Percentiles rank a stretch among this genome's conserved stretches.
phyloP scores from a whole-genome alignment of 2,888 invertebrate genomes.

The Polia nebulosa region DNA sequence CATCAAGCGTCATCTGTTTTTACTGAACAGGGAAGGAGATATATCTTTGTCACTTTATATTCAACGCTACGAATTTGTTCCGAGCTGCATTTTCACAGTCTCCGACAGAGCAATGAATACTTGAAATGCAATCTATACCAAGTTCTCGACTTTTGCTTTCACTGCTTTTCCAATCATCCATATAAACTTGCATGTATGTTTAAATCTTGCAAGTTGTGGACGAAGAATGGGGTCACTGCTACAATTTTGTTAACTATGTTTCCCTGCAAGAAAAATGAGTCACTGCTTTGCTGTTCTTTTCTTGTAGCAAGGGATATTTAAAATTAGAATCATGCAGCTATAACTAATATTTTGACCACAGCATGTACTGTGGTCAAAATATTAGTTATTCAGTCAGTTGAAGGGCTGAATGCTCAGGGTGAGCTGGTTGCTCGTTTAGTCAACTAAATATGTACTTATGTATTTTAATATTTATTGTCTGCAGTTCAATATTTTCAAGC shows the following conservation, averaged over 20 bases:
- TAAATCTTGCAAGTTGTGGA: slow-evolving; percentile 16
- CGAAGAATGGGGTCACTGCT: slow-evolving; percentile 3
- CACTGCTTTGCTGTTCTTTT: background rate
- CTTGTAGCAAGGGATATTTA: background rate
- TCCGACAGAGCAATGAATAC: slow-evolving; percentile 53
- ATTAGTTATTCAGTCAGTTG: background rate
- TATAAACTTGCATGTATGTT: slow-evolving; percentile 27
- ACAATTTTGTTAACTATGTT: background rate
- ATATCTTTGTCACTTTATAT: slow-evolving; percentile 44
- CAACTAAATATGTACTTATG: background rate
- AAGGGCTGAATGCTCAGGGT: background rate
- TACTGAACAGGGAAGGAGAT: slow-evolving; percentile 22
- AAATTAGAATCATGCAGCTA: no score
- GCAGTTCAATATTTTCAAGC: no score
- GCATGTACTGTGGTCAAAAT: background rate
- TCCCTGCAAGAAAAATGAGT: background rate
- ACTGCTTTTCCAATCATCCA: slow-evolving; percentile 30
- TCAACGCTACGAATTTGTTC: slow-evolving; percentile 40
- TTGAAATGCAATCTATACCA: slow-evolving; percentile 57
- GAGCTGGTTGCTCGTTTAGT: background rate
- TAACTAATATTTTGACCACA: no score
- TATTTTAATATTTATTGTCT: no score
- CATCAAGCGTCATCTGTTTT: background rate
- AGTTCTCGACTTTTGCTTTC: slow-evolving; percentile 50
- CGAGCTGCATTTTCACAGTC: slow-evolving; percentile 42